Percentiles rank a stretch among this genome's conserved stretches.
phyloP scores from a whole-genome alignment of 1,140 invertebrate genomes.

The Apolygus lucorum region DNA sequence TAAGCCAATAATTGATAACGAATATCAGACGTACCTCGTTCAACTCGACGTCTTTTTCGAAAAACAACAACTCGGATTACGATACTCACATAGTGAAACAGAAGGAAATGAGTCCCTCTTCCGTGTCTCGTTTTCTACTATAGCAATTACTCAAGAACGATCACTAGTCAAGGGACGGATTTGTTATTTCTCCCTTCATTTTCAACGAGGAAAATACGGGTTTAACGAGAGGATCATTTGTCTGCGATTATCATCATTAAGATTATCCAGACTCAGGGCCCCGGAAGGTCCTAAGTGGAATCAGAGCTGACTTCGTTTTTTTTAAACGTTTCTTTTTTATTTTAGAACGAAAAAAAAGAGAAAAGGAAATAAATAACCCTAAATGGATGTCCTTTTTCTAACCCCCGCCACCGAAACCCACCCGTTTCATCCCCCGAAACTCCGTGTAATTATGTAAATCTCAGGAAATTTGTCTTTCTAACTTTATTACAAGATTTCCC shows the following conservation, averaged over 20 bases:
- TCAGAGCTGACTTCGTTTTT: not conserved
- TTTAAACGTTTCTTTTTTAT: too few relatives aligned
- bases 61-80: too few relatives aligned
- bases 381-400: not conserved
- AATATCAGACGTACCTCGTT: too few relatives aligned
- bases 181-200: too few relatives aligned
- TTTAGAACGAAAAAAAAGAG: not conserved
- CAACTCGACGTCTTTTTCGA: too few relatives aligned
- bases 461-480: constrained; percentile 9
- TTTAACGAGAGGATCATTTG: not conserved
- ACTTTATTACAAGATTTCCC: not conserved
- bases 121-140: too few relatives aligned
- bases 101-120: too few relatives aligned
- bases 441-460: constrained; percentile 9
- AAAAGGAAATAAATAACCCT: constrained; percentile 5
- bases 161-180: too few relatives aligned
- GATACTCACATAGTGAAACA: too few relatives aligned
- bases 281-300: not conserved
- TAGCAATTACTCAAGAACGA: too few relatives aligned
- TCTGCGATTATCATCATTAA: constrained; percentile 9
- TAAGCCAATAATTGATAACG: too few relatives aligned
- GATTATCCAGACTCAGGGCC: constrained; percentile 6
- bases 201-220: too few relatives aligned
- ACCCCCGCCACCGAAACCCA: not conserved
- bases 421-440: not conserved